Base-by-base conservation (phyloP, 2,113 vertebrate genomes). In the Tylochromis polylepis region DNA sequence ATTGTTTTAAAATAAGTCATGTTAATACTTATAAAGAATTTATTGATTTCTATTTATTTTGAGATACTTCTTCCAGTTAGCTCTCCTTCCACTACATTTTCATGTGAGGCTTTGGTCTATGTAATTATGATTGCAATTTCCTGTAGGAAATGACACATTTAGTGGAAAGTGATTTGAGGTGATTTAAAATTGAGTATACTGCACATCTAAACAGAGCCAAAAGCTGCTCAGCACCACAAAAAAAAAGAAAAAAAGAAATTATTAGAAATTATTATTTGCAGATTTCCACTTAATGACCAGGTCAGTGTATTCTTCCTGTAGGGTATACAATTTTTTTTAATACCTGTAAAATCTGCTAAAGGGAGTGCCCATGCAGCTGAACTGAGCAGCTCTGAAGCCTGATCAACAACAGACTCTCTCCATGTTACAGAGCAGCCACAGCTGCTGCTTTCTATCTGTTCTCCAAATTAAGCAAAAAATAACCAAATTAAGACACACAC, bases 341-440 rank as follows among this genome's bases (percentile, higher is more conserved):
- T 51, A 59, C 36, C 78, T 60, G 51, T 41, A 53, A 60, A 79
- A 67, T 67, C 38, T 55, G 34, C 79, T 78, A 78, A 70, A 16
- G 9, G 18, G 20, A 43, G 70, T 70, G 79, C 65, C 55, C 27
- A 24, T 56, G 91, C 92, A 87, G 86, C 90, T 89, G 86, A 57
- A 6, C 46, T 18, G 46, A 18, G 67, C 60, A 43, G 41, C 9
- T 2, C 62, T 11, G 51, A 43, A 80, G 36, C 38, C 78, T 75
- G 79, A 88, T 87, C 87, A 90, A 89, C 83, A 84, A 77, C 83
- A 92, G 92, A 87, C 86, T 7, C 51, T 38, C 82, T 79, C 24
- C 51, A 57, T 34, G 53, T 65, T 75, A 27, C 43, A 59, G 87
- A 89, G 67, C 83, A 79, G 75, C 65, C 79, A 27, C 92, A 91